These are phyloP conservation scores for Scrobipalpa costella DNA, from an alignment of 2,888 invertebrate species.

Conservation along the genomic window DNA sequence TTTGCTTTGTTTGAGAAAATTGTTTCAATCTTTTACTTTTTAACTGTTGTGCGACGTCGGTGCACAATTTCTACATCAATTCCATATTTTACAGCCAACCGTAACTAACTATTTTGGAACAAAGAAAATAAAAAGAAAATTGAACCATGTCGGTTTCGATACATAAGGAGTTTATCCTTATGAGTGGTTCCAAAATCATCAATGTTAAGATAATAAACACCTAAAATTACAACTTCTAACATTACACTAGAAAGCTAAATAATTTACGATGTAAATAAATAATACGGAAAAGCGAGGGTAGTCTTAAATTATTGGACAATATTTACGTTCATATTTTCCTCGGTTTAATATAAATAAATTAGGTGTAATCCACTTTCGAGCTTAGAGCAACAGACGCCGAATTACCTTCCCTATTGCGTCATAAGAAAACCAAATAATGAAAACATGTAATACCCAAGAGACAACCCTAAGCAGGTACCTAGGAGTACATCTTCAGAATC, in stretches of 20 bases:
- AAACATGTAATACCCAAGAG: neutral
- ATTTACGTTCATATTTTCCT: neutral
- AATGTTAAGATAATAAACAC: too few species aligned
- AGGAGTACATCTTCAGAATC: neutral
- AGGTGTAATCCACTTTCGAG: neutral
- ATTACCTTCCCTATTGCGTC: constrained; percentile 4
- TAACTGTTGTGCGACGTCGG: neutral
- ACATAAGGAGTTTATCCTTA: too few species aligned
- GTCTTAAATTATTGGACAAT: neutral
- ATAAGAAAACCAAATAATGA: constrained; percentile 4
- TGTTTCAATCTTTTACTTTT: neutral
- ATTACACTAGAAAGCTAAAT: neutral
- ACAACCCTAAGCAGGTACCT: neutral
- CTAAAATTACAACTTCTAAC: too few species aligned
- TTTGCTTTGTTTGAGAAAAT: neutral
- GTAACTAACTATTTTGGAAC: neutral
- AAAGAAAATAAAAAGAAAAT: neutral
- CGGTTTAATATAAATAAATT: neutral
- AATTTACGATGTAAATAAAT: neutral
- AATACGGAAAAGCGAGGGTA: neutral
- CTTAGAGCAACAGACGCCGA: neutral
- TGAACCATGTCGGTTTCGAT: too few species aligned
- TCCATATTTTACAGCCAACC: neutral
- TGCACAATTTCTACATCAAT: constrained; percentile 3
- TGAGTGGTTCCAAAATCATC: too few species aligned